A percentile compares a stretch with the other conserved stretches of the same genome.
phyloP scores from a whole-genome alignment of 2,797 vertebrate species.

The Apodemus agrarius region DNA sequence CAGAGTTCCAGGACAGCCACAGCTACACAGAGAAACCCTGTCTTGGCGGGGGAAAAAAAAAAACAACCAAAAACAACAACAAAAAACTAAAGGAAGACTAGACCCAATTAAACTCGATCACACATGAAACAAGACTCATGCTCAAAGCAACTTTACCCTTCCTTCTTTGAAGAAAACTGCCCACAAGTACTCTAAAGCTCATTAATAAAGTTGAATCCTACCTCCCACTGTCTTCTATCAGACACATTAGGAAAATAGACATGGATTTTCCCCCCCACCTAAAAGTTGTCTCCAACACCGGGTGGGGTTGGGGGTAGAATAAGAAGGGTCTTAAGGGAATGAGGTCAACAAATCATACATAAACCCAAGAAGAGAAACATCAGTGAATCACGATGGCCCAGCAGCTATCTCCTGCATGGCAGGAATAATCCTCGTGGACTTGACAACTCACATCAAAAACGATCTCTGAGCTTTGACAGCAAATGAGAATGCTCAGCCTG shows the following conservation, averaged over 20 bases:
- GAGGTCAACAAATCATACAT: constrained; percentile 17
- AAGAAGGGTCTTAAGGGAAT: not conserved
- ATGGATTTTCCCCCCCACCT: not conserved
- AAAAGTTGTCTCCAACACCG: constrained; percentile 37
- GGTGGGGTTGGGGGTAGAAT: not conserved
- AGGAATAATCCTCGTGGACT: constrained; percentile 31
- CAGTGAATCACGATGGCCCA: constrained; percentile 9
- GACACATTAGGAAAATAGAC: constrained; percentile 58
- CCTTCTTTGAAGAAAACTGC: constrained; percentile 70
- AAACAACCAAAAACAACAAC: no score
- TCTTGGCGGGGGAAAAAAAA: no score
- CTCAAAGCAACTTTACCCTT: constrained; percentile 57
- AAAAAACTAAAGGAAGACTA: constrained; percentile 53
- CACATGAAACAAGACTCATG: constrained; percentile 60
- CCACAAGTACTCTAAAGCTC: constrained; percentile 68
- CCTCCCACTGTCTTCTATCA: constrained; percentile 54
- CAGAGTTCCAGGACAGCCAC: no score
- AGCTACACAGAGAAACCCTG: no score
- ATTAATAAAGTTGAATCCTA: constrained; percentile 65
- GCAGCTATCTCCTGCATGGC: constrained; percentile 16
- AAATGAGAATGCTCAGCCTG: constrained; percentile 41
- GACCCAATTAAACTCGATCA: constrained; percentile 55
- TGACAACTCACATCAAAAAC: constrained; percentile 57
- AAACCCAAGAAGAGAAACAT: constrained; percentile 40
- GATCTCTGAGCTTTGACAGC: constrained; percentile 60